phyloP scores from a whole-genome alignment of 2,113 vertebrate genomes.

The Brachypteracias leptosomus region DNA sequence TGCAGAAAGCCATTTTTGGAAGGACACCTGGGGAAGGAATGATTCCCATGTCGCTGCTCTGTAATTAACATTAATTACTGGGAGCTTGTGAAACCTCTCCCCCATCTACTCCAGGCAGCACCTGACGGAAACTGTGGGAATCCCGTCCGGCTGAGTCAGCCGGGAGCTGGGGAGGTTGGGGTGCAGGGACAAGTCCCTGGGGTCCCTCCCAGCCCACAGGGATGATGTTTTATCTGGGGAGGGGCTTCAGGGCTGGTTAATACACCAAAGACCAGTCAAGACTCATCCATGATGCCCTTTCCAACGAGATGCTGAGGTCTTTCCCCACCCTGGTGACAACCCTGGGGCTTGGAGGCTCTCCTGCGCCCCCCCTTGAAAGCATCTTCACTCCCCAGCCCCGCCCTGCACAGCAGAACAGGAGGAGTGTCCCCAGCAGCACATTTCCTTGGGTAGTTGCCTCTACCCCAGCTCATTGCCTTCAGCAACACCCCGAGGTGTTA shows the following conservation, averaged over 20 bases:
- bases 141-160: constrained; percentile 32
- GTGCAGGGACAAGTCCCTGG: not conserved
- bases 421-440: not conserved
- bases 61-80: constrained; percentile 68
- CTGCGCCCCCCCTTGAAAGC: not conserved
- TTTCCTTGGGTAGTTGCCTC: not conserved
- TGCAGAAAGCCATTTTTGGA: constrained; percentile 57
- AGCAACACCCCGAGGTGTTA: not conserved
- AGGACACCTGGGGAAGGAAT: constrained; percentile 60
- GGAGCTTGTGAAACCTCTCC: constrained; percentile 60
- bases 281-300: not conserved
- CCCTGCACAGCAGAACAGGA: rapidly evolving
- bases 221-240: not conserved
- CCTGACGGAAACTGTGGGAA: constrained; percentile 61
- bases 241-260: not conserved
- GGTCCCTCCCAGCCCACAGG: not conserved
- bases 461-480: not conserved
- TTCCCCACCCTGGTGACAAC: not conserved
- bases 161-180: not conserved
- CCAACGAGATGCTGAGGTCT: not conserved
- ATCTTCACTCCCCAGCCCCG: not conserved
- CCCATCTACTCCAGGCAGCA: constrained; percentile 20
- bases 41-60: constrained; percentile 61
- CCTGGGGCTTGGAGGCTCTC: not conserved
- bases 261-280: not conserved